Base-by-base conservation (phyloP, 2,888 invertebrate species). In the Prenolepis imparis region DNA sequence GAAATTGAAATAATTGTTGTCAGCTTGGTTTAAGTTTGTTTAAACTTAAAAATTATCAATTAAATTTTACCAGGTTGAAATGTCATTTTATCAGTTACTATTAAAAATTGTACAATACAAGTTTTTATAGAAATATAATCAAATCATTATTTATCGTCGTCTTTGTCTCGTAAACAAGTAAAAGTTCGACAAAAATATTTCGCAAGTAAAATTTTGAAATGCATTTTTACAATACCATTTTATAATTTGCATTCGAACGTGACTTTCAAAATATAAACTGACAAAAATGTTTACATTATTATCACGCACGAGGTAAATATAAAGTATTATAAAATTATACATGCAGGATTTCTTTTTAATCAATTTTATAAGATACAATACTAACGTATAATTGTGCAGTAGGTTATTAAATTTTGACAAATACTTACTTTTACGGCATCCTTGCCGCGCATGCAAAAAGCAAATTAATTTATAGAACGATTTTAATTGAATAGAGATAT, bases 351-450 rank as follows among this genome's bases (percentile, higher is more conserved):
- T 21, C n/a, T 24, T 36, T 36, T 3, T 3, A 11, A 3, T 3
- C 21, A 12, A 52, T 52, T 75, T 75, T 32, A 32, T 75, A 48
- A 66, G 1, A 52, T 21, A 32, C 9, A 3, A 48, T 32, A 6
- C 12, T 48, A 3, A 66, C 36, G 24, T 11, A n/a, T 21, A 6
- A 6, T 39, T 64, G 15, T 32, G n/a, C 15, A 8, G 32, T 15
- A n/a, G 36, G 0, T 59, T 24, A 11, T 61, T 21, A 1, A 66
- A 36, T 67, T 67, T 75, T 52, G 8, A 41, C 12, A 21, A 5
- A 15, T 44, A 91, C 92, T 92, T 86, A 92, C 92, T 92, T 89
- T 90, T 91, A 63, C 84, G 88, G 87, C 87, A 92, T 92, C 91
- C 91, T 90, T 85, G 87, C 77, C 72, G 88, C 74, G 86, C 8